Evolutionary conservation across 2,113 vertebrate genomes (phyloP).

Genomic region (Hippolais icterina): DNA sequence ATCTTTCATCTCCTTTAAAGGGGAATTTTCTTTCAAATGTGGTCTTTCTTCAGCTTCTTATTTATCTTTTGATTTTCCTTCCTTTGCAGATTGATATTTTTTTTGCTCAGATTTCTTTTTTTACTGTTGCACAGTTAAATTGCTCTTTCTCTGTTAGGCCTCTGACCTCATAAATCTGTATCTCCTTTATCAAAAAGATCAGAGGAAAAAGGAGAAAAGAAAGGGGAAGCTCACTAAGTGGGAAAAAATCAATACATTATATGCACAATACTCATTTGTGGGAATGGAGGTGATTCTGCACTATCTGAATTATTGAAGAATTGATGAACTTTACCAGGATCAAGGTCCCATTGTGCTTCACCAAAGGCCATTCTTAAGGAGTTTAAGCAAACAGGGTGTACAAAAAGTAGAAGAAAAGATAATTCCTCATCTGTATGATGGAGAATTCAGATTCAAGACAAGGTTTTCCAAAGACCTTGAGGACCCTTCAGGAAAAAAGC

Average conservation of each 20-base stretch:
- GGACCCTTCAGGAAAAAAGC: neutral
- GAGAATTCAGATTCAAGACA: neutral
- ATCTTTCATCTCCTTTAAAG: neutral
- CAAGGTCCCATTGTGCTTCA: neutral
- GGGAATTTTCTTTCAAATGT: neutral
- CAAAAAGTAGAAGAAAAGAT: neutral
- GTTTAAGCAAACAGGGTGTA: neutral
- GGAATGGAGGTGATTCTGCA: neutral
- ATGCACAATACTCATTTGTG: neutral
- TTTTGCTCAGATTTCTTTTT: neutral
- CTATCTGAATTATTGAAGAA: neutral
- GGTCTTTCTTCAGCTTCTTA: neutral
- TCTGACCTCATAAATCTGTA: neutral
- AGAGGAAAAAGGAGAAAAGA: neutral
- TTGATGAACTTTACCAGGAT: neutral
- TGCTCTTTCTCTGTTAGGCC: neutral
- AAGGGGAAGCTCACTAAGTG: neutral
- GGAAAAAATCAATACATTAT: neutral
- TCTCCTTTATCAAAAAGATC: constrained; percentile 1
- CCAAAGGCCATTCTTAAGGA: neutral
- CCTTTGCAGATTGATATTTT: neutral
- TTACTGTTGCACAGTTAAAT: neutral
- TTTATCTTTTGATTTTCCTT: constrained; percentile 1
- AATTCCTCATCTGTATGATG: neutral
- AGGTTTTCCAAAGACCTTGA: neutral